phyloP scores from a whole-genome alignment of 2,797 vertebrate species.

The Muscicapa comitata region DNA sequence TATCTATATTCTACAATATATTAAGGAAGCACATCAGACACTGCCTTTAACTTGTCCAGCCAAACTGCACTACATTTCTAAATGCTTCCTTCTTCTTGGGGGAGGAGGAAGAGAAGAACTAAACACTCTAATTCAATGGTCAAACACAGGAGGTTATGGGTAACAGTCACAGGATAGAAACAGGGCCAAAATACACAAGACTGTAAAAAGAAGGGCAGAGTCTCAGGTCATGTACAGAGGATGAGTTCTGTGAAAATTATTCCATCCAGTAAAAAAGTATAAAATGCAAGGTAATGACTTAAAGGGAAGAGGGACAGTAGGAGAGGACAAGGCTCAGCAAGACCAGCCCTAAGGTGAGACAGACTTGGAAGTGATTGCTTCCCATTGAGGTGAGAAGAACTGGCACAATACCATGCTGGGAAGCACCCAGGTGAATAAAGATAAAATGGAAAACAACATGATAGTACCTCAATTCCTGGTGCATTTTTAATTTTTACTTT shows the following conservation, averaged over 20 bases:
- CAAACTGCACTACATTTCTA: not conserved
- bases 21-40: not conserved
- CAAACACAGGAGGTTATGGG: not conserved
- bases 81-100: not conserved
- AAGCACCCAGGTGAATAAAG: not conserved
- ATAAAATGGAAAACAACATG: not conserved
- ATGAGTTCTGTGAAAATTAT: not conserved
- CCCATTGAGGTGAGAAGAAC: not conserved
- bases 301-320: not conserved
- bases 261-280: not conserved
- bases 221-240: not conserved
- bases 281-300: not conserved
- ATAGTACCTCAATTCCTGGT: not conserved
- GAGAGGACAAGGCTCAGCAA: not conserved
- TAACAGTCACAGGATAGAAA: not conserved
- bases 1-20: not conserved
- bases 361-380: not conserved
- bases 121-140: not conserved
- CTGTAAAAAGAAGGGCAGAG: not conserved
- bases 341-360: not conserved
- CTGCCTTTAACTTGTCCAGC: not conserved
- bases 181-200: not conserved
- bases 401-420: not conserved
- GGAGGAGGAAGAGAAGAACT: not conserved
- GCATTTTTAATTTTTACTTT: not conserved